Evolutionary conservation across 2,797 vertebrate species (phyloP).

Genomic region (Meriones psammophilus): DNA sequence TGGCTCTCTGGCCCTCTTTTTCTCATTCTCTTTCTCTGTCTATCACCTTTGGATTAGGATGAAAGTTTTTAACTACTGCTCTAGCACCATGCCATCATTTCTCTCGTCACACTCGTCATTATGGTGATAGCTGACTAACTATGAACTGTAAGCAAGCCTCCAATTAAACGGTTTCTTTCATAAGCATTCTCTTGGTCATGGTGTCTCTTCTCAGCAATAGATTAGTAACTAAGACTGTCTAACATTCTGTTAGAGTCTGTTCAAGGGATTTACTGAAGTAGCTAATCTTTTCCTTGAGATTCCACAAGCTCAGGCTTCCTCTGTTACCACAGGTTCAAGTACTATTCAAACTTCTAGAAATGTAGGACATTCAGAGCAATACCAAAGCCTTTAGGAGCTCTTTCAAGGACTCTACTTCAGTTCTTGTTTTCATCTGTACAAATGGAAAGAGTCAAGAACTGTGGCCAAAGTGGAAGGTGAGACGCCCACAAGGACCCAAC

Average conservation of each 20-base stretch:
- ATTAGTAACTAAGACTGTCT: neutral
- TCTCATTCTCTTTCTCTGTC: neutral
- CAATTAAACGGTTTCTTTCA: neutral
- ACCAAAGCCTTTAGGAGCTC: neutral
- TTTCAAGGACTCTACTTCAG: neutral
- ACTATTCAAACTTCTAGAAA: neutral
- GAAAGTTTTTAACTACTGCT: neutral
- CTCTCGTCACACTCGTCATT: neutral
- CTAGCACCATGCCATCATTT: neutral
- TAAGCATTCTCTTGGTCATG: neutral
- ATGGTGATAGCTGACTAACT: neutral
- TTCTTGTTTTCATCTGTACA: neutral
- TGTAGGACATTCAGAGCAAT: neutral
- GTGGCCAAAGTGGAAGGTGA: neutral
- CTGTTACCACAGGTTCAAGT: neutral
- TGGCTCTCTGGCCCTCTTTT: neutral
- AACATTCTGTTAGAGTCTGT: neutral
- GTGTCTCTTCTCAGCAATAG: neutral
- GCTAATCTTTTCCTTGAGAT: neutral
- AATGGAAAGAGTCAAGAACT: neutral
- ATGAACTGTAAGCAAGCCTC: neutral
- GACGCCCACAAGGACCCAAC: neutral
- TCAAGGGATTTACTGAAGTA: neutral
- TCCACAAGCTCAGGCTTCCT: neutral
- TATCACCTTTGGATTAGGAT: neutral